phyloP scores from a whole-genome alignment of 1,140 invertebrate species.

The Andricus grossulariae region DNA sequence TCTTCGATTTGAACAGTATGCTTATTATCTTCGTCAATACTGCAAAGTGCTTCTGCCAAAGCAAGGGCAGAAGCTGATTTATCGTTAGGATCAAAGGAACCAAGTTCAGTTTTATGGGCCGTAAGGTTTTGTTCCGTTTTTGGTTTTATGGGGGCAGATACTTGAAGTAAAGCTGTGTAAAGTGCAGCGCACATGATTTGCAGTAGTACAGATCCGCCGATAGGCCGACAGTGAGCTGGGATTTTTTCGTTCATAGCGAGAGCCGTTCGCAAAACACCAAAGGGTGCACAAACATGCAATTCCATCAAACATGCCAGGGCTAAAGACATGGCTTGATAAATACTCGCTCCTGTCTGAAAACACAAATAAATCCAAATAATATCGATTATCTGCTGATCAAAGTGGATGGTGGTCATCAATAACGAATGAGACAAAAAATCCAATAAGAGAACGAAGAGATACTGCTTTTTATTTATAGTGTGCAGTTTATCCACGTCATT shows the following conservation, averaged over 20 bases:
- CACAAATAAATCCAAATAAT: constrained; percentile 24
- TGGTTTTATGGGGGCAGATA: constrained; percentile 34
- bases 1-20: constrained; percentile 82
- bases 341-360: constrained; percentile 81
- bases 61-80: constrained; percentile 69
- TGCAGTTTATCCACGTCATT: neutral
- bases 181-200: constrained; percentile 74
- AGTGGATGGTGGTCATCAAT: constrained; percentile 21
- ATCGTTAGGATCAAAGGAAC: constrained; percentile 57
- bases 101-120: constrained; percentile 39
- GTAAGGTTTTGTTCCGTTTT: constrained; percentile 18
- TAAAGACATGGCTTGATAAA: constrained; percentile 85
- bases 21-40: constrained; percentile 85
- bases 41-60: constrained; percentile 85
- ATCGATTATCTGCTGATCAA: neutral
- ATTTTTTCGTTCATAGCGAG: constrained; percentile 80
- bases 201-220: constrained; percentile 81
- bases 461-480: neutral
- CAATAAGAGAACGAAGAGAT: neutral
- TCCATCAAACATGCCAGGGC: constrained; percentile 82
- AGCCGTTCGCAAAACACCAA: constrained; percentile 76
- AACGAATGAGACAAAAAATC: neutral
- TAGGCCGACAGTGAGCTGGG: constrained; percentile 80
- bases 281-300: constrained; percentile 80
- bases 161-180: constrained; percentile 63